A percentile compares a stretch with the other conserved stretches of the same genome.
Evolutionary conservation across 2,888 invertebrate genomes (phyloP).

Genomic region (Drosophila algonquin): DNA sequence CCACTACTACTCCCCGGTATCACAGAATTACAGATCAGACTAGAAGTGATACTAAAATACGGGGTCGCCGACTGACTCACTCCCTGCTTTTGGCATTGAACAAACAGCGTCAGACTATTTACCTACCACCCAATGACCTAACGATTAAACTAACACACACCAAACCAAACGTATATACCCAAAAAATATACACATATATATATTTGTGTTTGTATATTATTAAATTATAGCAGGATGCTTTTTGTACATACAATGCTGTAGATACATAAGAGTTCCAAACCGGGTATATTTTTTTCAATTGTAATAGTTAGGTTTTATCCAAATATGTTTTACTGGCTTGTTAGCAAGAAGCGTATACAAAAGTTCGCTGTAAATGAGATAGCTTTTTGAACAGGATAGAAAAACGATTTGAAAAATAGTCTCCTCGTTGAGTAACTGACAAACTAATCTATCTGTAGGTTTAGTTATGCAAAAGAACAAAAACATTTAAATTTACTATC

Average conservation of each 20-base stretch:
- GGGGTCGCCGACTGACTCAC: constrained; percentile 52
- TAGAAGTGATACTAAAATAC: constrained; percentile 61
- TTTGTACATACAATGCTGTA: constrained; percentile 54
- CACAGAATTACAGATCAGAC: constrained; percentile 32
- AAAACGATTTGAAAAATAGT: constrained; percentile 27
- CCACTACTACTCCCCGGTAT: constrained; percentile 32
- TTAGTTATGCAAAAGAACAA: constrained; percentile 37
- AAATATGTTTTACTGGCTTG: constrained; percentile 14
- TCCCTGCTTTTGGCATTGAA: constrained; percentile 48
- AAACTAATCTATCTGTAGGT: constrained; percentile 37
- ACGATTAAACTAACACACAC: constrained; percentile 52
- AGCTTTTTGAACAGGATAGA: constrained; percentile 39
- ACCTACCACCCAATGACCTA: constrained; percentile 30
- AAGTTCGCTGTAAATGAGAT: constrained; percentile 31
- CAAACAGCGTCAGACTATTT: constrained; percentile 63
- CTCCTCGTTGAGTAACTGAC: constrained; percentile 35
- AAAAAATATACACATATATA: constrained; percentile 8
- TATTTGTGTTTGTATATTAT: constrained; percentile 53
- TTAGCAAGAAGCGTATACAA: constrained; percentile 6
- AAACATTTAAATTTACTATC: constrained; percentile 11
- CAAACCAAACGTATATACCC: constrained; percentile 20
- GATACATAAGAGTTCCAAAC: constrained; percentile 37
- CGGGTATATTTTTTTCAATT: constrained; percentile 33
- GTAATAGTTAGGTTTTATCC: constrained; percentile 36
- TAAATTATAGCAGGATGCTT: constrained; percentile 58